Evolutionary conservation across 2,113 vertebrate species (phyloP).

Genomic region (Phylloscopus whistleri): DNA sequence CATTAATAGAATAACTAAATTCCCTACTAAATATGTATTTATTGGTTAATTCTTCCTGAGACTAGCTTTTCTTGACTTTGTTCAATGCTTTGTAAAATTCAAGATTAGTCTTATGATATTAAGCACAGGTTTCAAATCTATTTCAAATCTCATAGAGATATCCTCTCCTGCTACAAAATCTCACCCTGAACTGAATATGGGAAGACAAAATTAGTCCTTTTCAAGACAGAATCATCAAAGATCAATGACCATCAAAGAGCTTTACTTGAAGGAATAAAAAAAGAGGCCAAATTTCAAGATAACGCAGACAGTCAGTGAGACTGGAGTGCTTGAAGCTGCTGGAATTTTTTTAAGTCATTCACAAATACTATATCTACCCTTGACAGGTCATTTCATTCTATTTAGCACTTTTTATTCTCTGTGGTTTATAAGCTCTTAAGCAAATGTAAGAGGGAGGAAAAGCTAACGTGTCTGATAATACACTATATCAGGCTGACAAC

Average conservation of each 20-base stretch:
- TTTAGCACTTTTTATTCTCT: slow-evolving; percentile 66
- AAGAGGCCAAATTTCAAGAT: slow-evolving; percentile 9
- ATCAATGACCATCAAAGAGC: slow-evolving; percentile 22
- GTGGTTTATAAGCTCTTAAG: slow-evolving; percentile 65
- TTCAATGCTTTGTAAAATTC: slow-evolving; percentile 38
- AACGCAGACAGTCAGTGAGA: not conserved
- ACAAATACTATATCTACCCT: slow-evolving; percentile 46
- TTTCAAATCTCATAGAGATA: not conserved
- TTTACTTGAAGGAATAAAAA: not conserved
- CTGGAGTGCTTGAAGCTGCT: not conserved
- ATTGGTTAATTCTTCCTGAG: not conserved
- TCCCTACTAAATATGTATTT: not conserved
- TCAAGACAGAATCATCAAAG: slow-evolving; percentile 32
- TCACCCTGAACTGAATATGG: not conserved
- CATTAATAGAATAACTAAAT: slow-evolving; percentile 13
- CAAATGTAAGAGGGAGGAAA: slow-evolving; percentile 64
- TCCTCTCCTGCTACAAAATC: not conserved
- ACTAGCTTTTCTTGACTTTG: not conserved
- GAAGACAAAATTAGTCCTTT: slow-evolving; percentile 27
- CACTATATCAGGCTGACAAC: slow-evolving; percentile 57
- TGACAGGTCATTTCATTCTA: slow-evolving; percentile 67
- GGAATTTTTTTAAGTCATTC: slow-evolving; percentile 47
- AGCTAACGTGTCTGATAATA: slow-evolving; percentile 51
- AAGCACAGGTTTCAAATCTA: not conserved
- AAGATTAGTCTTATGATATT: not conserved